Percentiles rank a stretch among this genome's conserved stretches.
phyloP scores from a whole-genome alignment of 2,797 vertebrate species.

The Silurus lanzhouensis region DNA sequence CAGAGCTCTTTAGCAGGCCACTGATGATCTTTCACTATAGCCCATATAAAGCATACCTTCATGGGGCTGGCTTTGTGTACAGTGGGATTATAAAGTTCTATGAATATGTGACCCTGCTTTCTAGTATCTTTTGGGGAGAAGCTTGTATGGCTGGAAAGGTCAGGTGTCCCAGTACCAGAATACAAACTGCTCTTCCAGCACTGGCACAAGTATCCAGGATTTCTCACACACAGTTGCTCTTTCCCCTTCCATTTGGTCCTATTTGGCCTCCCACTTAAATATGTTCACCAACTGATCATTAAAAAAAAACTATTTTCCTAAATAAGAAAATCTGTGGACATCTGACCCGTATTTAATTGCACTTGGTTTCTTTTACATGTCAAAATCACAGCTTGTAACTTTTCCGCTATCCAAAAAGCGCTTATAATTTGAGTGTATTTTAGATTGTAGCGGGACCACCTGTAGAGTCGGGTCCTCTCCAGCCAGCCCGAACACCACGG shows the following conservation, averaged over 20 bases:
- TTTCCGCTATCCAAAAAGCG: not conserved
- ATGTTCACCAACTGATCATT: slow-evolving; percentile 13
- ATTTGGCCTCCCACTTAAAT: not conserved
- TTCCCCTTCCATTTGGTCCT: not conserved
- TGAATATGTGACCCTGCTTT: too few species aligned
- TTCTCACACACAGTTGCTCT: slow-evolving; percentile 1
- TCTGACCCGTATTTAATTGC: not conserved
- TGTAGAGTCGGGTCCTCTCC: not conserved
- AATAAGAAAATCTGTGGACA: slow-evolving; percentile 13
- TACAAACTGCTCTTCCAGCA: not conserved
- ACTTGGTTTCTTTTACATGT: not conserved
- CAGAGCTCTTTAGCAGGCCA: too few species aligned
- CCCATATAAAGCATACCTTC: too few species aligned
- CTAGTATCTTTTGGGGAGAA: too few species aligned
- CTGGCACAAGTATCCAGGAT: not conserved
- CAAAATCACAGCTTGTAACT: not conserved
- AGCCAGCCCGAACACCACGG: too few species aligned
- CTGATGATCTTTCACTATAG: too few species aligned
- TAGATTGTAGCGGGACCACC: slow-evolving; percentile 12
- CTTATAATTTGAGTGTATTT: not conserved
- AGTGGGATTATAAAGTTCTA: too few species aligned
- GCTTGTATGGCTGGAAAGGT: too few species aligned
- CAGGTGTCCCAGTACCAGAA: too few species aligned
- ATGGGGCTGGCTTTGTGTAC: too few species aligned
- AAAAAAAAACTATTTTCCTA: not conserved